phyloP scores from a whole-genome alignment of 1,140 invertebrate genomes.

The Bombus vancouverensis region DNA sequence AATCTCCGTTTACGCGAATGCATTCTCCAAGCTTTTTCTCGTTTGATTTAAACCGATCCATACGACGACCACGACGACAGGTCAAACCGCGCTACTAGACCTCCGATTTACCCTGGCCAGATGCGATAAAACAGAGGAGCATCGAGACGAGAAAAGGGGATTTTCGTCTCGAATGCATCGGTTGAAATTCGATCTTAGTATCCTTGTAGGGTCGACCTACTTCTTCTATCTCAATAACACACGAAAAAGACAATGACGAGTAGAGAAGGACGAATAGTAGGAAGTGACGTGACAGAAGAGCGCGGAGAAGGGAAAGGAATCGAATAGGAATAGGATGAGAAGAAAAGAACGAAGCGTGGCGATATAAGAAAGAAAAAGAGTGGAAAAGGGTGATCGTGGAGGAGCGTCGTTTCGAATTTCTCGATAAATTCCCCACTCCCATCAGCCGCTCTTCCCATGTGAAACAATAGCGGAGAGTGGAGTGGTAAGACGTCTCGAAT shows the following conservation, averaged over 20 bases:
- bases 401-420: constrained; percentile 77
- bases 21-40: not conserved
- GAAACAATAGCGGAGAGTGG: constrained; percentile 79
- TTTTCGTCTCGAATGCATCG: constrained; percentile 15
- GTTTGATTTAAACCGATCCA: not conserved
- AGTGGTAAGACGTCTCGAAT: constrained; percentile 81
- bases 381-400: not conserved
- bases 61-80: constrained; percentile 8
- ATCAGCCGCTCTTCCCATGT: constrained; percentile 69
- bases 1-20: not conserved
- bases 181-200: constrained; percentile 10
- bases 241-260: not conserved
- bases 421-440: constrained; percentile 70
- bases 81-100: constrained; percentile 8
- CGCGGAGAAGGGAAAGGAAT: constrained; percentile 3
- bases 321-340: not conserved
- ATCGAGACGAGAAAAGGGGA: not conserved
- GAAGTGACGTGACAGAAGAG: constrained; percentile 23
- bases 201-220: constrained; percentile 25
- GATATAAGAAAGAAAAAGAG: constrained; percentile 5
- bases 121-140: not conserved
- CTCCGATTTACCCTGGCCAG: not conserved
- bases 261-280: constrained; percentile 4
- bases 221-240: not conserved
- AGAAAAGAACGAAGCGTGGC: not conserved